phyloP scores from a whole-genome alignment of 2,113 vertebrate genomes.

The Aegithalos caudatus region DNA sequence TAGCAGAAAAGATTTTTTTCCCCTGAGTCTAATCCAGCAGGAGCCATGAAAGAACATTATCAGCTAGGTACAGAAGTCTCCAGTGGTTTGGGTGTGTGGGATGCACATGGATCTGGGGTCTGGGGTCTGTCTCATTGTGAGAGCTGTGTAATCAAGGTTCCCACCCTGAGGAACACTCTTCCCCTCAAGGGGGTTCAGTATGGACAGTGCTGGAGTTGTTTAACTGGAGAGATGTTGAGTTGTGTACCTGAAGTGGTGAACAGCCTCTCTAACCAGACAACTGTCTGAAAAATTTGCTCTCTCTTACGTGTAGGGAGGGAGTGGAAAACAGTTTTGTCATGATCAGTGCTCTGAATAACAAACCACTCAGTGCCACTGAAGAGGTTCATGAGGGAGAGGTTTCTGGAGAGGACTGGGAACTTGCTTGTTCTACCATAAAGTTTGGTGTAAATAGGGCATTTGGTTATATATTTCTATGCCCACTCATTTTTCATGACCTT shows the following conservation, averaged over 20 bases:
- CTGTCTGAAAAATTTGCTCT: background rate
- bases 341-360: background rate
- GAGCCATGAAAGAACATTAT: slow-evolving; percentile 71
- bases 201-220: background rate
- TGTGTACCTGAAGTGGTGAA: background rate
- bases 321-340: background rate
- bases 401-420: background rate
- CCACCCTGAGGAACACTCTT: background rate
- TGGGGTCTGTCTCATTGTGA: slow-evolving; percentile 52
- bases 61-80: slow-evolving; percentile 65
- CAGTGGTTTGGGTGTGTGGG: background rate
- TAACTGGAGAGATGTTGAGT: background rate
- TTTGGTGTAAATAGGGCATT: background rate
- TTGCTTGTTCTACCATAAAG: background rate
- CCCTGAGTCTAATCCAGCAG: slow-evolving; percentile 67
- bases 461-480: background rate
- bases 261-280: background rate
- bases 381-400: background rate
- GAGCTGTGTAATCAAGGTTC: slow-evolving; percentile 47
- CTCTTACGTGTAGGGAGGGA: background rate
- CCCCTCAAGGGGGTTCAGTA: background rate
- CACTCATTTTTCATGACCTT: background rate
- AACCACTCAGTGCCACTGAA: background rate
- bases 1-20: slow-evolving; percentile 73
- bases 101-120: background rate